Conservation (phyloP, 2,113 vertebrate species). For the Melanerpes aurifrons region DNA sequence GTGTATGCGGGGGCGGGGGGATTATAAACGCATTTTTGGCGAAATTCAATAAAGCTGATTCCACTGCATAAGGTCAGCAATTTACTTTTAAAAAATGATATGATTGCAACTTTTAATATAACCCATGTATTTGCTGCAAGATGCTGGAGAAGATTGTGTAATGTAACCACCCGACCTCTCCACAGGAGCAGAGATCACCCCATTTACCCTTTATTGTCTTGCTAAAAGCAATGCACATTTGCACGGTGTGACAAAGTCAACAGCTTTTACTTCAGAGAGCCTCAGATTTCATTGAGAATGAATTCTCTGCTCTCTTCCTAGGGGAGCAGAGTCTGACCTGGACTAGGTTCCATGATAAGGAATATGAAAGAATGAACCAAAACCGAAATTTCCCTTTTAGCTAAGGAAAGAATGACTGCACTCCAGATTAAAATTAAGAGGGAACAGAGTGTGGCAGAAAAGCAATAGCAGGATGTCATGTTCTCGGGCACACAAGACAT, state of each 20-base stretch:
- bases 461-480: background rate
- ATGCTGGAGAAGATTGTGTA: slow-evolving; percentile 78
- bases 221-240: slow-evolving; percentile 68
- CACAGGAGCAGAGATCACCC: slow-evolving; percentile 69
- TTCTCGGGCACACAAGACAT: background rate
- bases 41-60: slow-evolving; percentile 91
- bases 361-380: background rate
- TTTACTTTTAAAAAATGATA: slow-evolving; percentile 84
- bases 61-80: slow-evolving; percentile 87
- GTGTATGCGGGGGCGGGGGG: slow-evolving; percentile 66
- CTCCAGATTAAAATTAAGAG: background rate
- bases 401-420: background rate
- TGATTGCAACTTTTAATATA: slow-evolving; percentile 86
- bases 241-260: slow-evolving; percentile 52
- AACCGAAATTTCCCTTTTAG: background rate
- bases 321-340: background rate
- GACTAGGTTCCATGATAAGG: background rate
- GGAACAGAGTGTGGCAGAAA: background rate
- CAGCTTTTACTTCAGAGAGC: slow-evolving; percentile 46
- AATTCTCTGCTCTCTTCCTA: slow-evolving; percentile 34
- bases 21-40: slow-evolving; percentile 83
- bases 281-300: slow-evolving; percentile 40
- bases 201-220: slow-evolving; percentile 78
- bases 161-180: slow-evolving; percentile 78
- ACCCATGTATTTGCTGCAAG: slow-evolving; percentile 84